These are phyloP conservation scores for Dicerorhinus sumatrensis DNA, from an alignment of 2,113 vertebrate genomes.

Conservation along the genomic window DNA sequence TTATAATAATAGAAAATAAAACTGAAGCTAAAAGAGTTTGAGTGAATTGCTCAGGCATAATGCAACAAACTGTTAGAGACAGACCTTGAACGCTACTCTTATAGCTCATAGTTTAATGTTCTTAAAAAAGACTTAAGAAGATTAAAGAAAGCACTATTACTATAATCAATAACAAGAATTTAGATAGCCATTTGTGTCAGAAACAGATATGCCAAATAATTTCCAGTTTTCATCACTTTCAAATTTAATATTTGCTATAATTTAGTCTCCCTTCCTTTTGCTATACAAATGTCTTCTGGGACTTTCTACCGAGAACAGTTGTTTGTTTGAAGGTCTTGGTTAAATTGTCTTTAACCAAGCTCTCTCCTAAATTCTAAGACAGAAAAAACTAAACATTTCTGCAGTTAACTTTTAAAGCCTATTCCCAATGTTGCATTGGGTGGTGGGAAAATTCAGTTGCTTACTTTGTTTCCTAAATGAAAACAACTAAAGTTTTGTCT, in stretches of 20 bases:
- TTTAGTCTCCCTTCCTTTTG: background rate
- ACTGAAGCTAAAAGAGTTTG: background rate
- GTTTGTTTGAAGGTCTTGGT: conserved; percentile 20
- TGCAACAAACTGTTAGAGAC: background rate
- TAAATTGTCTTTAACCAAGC: background rate
- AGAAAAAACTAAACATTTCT: background rate
- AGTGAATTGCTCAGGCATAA: background rate
- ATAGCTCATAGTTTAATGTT: conserved; percentile 18
- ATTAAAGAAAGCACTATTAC: conserved; percentile 40
- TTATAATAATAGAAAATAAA: conserved; percentile 14
- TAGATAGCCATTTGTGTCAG: conserved; percentile 36
- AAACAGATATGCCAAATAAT: conserved; percentile 61
- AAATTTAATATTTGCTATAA: conserved; percentile 16
- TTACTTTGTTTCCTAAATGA: background rate
- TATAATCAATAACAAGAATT: background rate
- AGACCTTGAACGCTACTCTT: background rate
- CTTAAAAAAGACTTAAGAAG: conserved; percentile 50
- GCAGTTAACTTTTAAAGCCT: background rate
- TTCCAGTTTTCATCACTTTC: conserved; percentile 24
- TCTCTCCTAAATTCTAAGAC: background rate
- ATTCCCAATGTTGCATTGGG: background rate
- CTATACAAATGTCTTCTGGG: conserved; percentile 18
- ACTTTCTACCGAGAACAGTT: background rate
- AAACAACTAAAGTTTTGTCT: background rate
- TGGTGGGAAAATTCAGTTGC: background rate